Base-by-base conservation (phyloP, 2,113 vertebrate genomes). In the Amazona vittata region DNA sequence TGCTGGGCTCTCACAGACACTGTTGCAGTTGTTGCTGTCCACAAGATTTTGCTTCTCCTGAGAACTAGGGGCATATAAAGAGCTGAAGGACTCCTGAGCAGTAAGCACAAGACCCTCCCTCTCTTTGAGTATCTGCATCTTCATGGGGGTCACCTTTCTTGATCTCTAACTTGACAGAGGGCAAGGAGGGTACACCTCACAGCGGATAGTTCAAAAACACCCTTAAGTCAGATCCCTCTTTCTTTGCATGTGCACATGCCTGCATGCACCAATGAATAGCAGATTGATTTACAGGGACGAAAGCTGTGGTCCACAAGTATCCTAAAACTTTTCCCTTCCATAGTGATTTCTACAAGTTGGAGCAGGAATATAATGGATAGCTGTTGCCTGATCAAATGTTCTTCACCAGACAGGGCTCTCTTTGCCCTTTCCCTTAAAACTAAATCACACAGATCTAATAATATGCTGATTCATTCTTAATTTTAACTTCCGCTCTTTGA, bases 401-500 rank as follows among this genome's bases (percentile, higher is more conserved):
- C 74, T 49, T 83, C 81, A 59, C 28, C 59, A 90, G 46, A 62
- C 44, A 71, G 1, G 1, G 39, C 47, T 86, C 15, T 47, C n/a
- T 75, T 31, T 80, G 19, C 31, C 28, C 37, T 75, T 62, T 64
- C 50, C 44, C 33, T 92, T 49, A 76, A 50, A 89, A 83, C 7
- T n/a, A 39, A 33, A 69, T 57, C 88, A 85, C 94, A 71, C 33
- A 91, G 41, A 47, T 20, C 35, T 60, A 50, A 84, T 50, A 63
- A 53, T 13, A 22, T 57, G 59, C 19, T 65, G 78, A 80, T 86
- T 91, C 49, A 47, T 49, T 50, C 57, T 37, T 82, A 52, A 74
- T 95, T 92, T 93, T 86, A 78, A 49, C 22, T 68, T 63, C 24
- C 10, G 21, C 43, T 79, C 50, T 94, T 64, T 62, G 67, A 68